Evolutionary conservation across 2,888 invertebrate genomes (phyloP).

Genomic region (Silvanus unidentatus): DNA sequence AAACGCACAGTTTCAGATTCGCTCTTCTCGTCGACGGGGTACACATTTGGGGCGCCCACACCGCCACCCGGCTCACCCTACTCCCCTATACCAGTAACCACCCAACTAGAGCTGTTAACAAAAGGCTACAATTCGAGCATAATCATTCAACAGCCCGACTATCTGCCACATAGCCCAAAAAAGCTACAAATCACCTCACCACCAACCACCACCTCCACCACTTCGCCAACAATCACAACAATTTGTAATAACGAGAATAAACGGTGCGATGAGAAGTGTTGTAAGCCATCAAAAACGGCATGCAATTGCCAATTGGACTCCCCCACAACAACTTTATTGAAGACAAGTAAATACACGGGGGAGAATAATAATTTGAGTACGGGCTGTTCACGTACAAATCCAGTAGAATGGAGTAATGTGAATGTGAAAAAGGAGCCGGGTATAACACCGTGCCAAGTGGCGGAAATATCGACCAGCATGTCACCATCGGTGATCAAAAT

Average conservation of each 20-base stretch:
- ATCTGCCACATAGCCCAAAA: constrained; percentile 31
- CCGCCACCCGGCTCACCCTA: constrained; percentile 60
- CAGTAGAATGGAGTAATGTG: constrained; percentile 57
- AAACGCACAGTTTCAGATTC: constrained; percentile 57
- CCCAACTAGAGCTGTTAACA: constrained; percentile 59
- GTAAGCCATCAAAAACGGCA: constrained; percentile 33
- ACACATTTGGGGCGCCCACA: constrained; percentile 61
- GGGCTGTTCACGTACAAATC: constrained; percentile 66
- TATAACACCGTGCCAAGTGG: constrained; percentile 53
- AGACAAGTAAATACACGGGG: constrained; percentile 27
- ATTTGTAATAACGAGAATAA: background rate
- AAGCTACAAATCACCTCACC: constrained; percentile 30
- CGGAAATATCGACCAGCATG: constrained; percentile 55
- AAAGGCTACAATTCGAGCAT: constrained; percentile 47
- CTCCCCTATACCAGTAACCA: constrained; percentile 60
- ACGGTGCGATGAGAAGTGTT: constrained; percentile 40
- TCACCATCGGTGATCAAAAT: constrained; percentile 55
- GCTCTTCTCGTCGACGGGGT: constrained; percentile 59
- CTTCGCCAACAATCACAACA: too few species aligned
- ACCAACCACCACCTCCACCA: too few species aligned
- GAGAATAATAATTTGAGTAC: constrained; percentile 7
- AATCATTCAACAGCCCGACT: constrained; percentile 45
- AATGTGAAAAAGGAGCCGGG: constrained; percentile 64
- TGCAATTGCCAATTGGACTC: constrained; percentile 30
- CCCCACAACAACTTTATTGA: constrained; percentile 20